A percentile compares a stretch with the other conserved stretches of the same genome.
Conservation (phyloP, 2,888 invertebrate genomes). For the Pseudoips prasinana region DNA sequence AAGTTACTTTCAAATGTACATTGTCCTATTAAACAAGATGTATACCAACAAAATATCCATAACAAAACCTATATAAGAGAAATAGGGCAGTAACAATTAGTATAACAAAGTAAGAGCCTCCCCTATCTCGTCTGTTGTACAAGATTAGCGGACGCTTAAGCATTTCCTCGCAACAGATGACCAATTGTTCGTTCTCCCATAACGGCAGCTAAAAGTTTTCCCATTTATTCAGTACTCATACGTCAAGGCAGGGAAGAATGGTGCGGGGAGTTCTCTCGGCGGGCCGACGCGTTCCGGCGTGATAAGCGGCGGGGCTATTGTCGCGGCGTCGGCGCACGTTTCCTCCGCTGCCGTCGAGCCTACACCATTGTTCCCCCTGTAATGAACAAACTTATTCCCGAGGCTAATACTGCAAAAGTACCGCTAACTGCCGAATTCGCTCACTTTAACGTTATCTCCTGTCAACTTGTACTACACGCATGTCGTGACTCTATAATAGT, state of each 20-base stretch:
- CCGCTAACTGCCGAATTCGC: constrained; percentile 65
- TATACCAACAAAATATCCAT: no score
- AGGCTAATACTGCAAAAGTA: constrained; percentile 69
- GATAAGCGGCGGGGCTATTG: constrained; percentile 76
- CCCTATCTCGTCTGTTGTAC: constrained; percentile 43
- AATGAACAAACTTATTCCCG: constrained; percentile 81
- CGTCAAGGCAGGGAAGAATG: constrained; percentile 53
- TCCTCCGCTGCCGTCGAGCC: constrained; percentile 77
- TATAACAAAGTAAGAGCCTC: constrained; percentile 39
- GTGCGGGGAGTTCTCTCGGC: constrained; percentile 30
- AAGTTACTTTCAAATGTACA: no score
- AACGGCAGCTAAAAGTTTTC: constrained; percentile 76
- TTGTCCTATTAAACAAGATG: no score
- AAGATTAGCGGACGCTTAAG: constrained; percentile 67
- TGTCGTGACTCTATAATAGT: constrained; percentile 51
- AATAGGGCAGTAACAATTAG: constrained; percentile 43
- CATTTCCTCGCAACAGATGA: constrained; percentile 71
- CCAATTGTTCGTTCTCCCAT: constrained; percentile 78
- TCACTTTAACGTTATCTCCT: constrained; percentile 66
- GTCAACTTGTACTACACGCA: constrained; percentile 54
- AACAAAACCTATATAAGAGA: no score
- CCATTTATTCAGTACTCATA: constrained; percentile 79
- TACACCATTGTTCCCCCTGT: constrained; percentile 72
- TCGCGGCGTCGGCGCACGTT: constrained; percentile 80
- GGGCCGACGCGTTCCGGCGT: constrained; percentile 74